Percentiles rank a stretch among this genome's conserved stretches.
Evolutionary conservation across 2,888 invertebrate genomes (phyloP).

Genomic region (Sceliomorpha sp.): DNA sequence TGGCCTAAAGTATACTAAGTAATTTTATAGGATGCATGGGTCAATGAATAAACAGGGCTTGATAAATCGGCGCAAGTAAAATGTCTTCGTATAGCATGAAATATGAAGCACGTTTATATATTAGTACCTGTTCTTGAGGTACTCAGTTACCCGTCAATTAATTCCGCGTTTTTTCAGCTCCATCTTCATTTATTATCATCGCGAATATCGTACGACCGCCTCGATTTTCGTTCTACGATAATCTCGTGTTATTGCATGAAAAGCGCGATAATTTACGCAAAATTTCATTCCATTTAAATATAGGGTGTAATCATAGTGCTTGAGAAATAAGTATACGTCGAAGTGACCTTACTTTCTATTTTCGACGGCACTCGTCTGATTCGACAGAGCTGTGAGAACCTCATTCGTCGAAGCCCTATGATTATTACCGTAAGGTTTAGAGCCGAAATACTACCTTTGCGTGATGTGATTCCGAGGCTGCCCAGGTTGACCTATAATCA

Average conservation of each 20-base stretch:
- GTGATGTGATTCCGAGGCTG: slow-evolving; percentile 21
- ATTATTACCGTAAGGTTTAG: slow-evolving; percentile 36
- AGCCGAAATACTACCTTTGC: slow-evolving; percentile 43
- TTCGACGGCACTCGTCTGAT: slow-evolving; percentile 20
- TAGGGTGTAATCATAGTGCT: slow-evolving; percentile 1
- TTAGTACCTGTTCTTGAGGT: slow-evolving; percentile 29
- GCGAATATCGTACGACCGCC: no score
- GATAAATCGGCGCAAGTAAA: slow-evolving; percentile 20
- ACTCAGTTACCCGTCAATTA: slow-evolving; percentile 23
- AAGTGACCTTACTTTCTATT: slow-evolving; percentile 29
- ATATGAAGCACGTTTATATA: slow-evolving; percentile 33
- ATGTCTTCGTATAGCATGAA: slow-evolving; percentile 17
- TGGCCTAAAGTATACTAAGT: slow-evolving; percentile 15
- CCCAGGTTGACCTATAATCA: slow-evolving; percentile 39
- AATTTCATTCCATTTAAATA: slow-evolving; percentile 1
- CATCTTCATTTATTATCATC: slow-evolving; percentile 1
- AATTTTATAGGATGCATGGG: slow-evolving; percentile 13
- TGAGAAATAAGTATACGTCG: slow-evolving; percentile 3
- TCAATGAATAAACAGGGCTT: slow-evolving; percentile 18
- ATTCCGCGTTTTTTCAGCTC: slow-evolving; percentile 4
- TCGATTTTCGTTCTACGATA: not conserved
- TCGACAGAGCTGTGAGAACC: slow-evolving; percentile 36
- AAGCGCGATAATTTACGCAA: slow-evolving; percentile 6
- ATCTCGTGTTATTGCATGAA: not conserved
- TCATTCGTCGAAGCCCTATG: slow-evolving; percentile 36